Evolutionary conservation across 30 jellyfish, hydroid and myxozoan genomes (phyloP).

Genomic region (Hydractinia echinata): DNA sequence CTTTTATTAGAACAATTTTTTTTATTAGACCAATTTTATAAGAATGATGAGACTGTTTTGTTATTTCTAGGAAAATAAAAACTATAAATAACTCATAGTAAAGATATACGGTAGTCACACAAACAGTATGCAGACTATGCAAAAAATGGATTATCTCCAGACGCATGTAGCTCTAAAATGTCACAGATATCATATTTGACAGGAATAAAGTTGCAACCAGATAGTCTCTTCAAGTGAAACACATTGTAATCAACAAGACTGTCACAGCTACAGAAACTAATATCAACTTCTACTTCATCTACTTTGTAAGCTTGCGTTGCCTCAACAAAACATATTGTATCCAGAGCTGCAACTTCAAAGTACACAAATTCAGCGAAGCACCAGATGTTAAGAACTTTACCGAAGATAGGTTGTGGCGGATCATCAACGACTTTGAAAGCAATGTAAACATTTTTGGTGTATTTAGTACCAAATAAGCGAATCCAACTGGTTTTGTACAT

Average conservation of each 20-base stretch:
- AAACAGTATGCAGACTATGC: not conserved
- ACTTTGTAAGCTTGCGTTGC: conserved; percentile 34
- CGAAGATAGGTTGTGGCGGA: conserved; percentile 38
- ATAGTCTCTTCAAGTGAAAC: conserved; percentile 20
- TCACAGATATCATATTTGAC: conserved; percentile 43
- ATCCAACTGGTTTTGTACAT: conserved; percentile 35
- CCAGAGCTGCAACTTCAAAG: conserved; percentile 26
- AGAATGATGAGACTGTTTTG: too few species aligned
- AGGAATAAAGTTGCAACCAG: conserved; percentile 19
- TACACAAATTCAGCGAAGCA: conserved; percentile 32
- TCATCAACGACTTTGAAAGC: conserved; percentile 22
- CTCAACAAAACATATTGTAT: conserved; percentile 29
- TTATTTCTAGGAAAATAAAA: too few species aligned
- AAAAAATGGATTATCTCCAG: conserved; percentile 1
- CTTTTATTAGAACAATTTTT: too few species aligned
- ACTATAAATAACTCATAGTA: too few species aligned
- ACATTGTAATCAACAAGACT: conserved; percentile 44
- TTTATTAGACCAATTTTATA: too few species aligned
- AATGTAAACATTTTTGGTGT: conserved; percentile 23
- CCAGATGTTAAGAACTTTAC: conserved; percentile 25
- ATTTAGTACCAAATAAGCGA: conserved; percentile 33
- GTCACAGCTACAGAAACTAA: conserved; percentile 19
- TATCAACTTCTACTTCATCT: not conserved
- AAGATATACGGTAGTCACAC: too few species aligned
- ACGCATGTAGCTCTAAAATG: conserved; percentile 21